Conservation (phyloP, 1,140 invertebrate genomes). For the Zaprionus davidi region DNA sequence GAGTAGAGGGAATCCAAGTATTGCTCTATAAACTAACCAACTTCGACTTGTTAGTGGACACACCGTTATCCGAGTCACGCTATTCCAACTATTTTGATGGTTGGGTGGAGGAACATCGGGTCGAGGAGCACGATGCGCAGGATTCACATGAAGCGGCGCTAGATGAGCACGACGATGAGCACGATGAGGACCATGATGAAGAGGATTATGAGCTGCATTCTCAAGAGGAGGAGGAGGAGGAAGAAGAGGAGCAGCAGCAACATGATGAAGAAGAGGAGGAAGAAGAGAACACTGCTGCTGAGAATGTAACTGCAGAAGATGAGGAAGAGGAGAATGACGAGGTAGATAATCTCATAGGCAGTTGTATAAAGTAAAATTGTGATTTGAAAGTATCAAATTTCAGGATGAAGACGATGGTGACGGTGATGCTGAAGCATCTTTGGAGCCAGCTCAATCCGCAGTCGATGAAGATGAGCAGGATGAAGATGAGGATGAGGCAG, state of each 20-base stretch:
- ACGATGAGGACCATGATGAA: slow-evolving; percentile 74
- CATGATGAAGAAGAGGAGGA: slow-evolving; percentile 58
- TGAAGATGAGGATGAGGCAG: slow-evolving; percentile 64
- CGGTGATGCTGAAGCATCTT: slow-evolving; percentile 40
- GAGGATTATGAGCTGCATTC: slow-evolving; percentile 74
- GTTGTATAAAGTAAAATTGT: background rate
- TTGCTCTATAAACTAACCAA: background rate
- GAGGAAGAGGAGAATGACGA: slow-evolving; percentile 64
- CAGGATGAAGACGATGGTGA: slow-evolving; percentile 42
- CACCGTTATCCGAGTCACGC: slow-evolving; percentile 88
- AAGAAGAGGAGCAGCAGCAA: slow-evolving; percentile 34
- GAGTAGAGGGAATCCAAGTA: slow-evolving; percentile 72
- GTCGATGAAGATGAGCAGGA: slow-evolving; percentile 30
- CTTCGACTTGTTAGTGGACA: slow-evolving; percentile 87
- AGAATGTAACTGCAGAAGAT: slow-evolving; percentile 78
- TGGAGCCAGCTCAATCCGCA: slow-evolving; percentile 32
- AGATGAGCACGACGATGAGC: slow-evolving; percentile 79
- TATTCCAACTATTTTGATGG: slow-evolving; percentile 91
- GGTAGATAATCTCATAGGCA: slow-evolving; percentile 9
- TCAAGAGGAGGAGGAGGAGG: slow-evolving; percentile 70
- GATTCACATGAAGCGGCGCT: slow-evolving; percentile 73
- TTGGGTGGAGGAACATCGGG: slow-evolving; percentile 89
- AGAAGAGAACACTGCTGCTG: slow-evolving; percentile 80
- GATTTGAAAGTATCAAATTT: background rate
- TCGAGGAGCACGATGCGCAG: slow-evolving; percentile 84